Base-by-base conservation (phyloP, 2,888 invertebrate species). In the Drosophila neonasuta region DNA sequence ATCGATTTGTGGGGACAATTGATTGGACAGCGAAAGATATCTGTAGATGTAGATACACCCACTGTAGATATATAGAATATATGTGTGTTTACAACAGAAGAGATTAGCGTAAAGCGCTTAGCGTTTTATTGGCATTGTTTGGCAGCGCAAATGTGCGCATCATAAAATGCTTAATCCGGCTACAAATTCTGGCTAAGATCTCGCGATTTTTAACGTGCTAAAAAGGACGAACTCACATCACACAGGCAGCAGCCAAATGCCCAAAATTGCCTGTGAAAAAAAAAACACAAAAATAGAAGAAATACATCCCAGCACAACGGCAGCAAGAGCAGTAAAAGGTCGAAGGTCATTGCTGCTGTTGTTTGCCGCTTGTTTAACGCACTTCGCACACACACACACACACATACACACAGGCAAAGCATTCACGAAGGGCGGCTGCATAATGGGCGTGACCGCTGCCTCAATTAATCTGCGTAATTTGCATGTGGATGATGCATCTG, bases 101-200 rank as follows among this genome's bases (percentile, higher is more conserved):
- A 50, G 77, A 84, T 80, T 83, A 66, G 70, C 52, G 48, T 57
- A 68, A 79, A 86, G 75, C 84, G 87, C 78, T 88, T 79, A 87
- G 86, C 71, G 78, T 79, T 87, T 87, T 87, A 87, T 83, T 59
- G 74, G 32, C 75, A 52, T 55, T 10, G 39, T 29, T 29, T 46
- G 9, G 9, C 54, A 54, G 30, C 60, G 17, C 45, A 46, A 62
- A 59, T 65, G 46, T 54, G 52, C 56, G 44, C 56, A 50, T 55
- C 77, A 56, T 77, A 79, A 82, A 82, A 51, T 46, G 71, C 61
- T 66, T 84, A 87, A 81, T 86, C 85, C 78, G 60, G 64, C 68
- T 58, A 45, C 17, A 65, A 74, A 81, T 82, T 82, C 81, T 72
- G 55, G 67, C 81, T 84, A 77, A 82, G 54, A 72, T 67, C 67